These are phyloP conservation scores for Brachionus rotundiformis DNA, from an alignment of 1,140 invertebrate genomes.

Conservation along the genomic window DNA sequence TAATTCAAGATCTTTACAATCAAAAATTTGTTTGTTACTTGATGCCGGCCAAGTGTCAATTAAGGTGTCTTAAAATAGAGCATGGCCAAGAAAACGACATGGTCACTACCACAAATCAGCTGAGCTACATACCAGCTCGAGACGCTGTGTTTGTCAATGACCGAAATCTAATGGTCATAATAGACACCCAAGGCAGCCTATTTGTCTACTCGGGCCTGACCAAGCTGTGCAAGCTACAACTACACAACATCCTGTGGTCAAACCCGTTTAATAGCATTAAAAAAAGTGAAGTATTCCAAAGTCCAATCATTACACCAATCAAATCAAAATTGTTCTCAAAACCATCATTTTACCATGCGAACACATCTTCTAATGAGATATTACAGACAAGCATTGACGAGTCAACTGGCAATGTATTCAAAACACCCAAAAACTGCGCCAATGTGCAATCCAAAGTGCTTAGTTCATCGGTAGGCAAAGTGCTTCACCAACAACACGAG, in stretches of 20 bases:
- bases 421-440: background rate
- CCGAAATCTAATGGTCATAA: conserved; percentile 39
- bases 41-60: conserved; percentile 36
- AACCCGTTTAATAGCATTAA: background rate
- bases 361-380: conserved; percentile 7
- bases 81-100: background rate
- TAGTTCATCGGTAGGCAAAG: conserved; percentile 29
- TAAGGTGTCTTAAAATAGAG: conserved; percentile 34
- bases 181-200: background rate
- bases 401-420: background rate
- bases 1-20: conserved; percentile 33
- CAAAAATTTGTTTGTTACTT: conserved; percentile 46
- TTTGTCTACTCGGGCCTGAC: conserved; percentile 45
- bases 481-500: conserved; percentile 15
- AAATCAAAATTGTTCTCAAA: conserved; percentile 33
- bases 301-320: conserved; percentile 41
- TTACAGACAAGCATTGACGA: conserved; percentile 9
- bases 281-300: conserved; percentile 33
- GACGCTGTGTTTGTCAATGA: conserved; percentile 32
- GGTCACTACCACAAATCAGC: background rate
- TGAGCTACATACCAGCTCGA: conserved; percentile 36
- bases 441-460: background rate
- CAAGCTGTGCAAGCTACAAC: conserved; percentile 43
- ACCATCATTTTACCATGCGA: background rate
- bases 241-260: conserved; percentile 41